These are phyloP conservation scores for Hyposoter didymator DNA, from an alignment of 2,888 invertebrate species.

Conservation along the genomic window DNA sequence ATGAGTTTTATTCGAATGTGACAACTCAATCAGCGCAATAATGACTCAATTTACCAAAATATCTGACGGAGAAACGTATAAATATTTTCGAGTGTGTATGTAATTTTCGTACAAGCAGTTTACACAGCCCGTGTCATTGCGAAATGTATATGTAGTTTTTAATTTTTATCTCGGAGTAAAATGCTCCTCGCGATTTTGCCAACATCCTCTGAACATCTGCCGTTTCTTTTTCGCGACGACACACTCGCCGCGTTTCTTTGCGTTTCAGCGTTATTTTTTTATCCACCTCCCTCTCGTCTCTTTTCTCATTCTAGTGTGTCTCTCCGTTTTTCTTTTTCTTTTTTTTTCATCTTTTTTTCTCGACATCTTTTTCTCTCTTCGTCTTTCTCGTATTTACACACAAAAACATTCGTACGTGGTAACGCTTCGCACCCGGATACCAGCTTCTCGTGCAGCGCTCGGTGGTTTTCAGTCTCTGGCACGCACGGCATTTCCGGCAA, in stretches of 20 bases:
- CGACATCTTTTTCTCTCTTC: conserved; percentile 56
- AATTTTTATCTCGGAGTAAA: conserved; percentile 2
- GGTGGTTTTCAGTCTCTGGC: conserved; percentile 77
- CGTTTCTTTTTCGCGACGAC: conserved; percentile 43
- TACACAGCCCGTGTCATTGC: background rate
- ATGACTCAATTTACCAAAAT: conserved; percentile 26
- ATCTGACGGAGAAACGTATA: background rate
- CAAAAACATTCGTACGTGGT: conserved; percentile 22
- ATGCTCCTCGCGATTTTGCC: conserved; percentile 25
- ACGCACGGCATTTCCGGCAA: conserved; percentile 83
- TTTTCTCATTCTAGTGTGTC: conserved; percentile 20
- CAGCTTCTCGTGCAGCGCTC: conserved; percentile 61
- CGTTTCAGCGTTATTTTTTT: conserved; percentile 45
- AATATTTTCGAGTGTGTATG: background rate
- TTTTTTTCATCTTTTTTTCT: conserved; percentile 23
- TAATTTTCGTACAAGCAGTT: background rate
- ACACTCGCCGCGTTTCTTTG: conserved; percentile 46
- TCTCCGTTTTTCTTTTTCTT: conserved; percentile 14
- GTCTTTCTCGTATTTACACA: conserved; percentile 47
- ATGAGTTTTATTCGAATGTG: background rate
- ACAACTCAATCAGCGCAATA: conserved; percentile 26
- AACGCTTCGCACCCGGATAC: conserved; percentile 71
- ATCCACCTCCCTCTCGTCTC: conserved; percentile 1
- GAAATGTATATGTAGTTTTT: background rate
- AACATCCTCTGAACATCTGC: conserved; percentile 62